Conservation (phyloP, 2,113 vertebrate species). For the Thymallus thymallus region DNA sequence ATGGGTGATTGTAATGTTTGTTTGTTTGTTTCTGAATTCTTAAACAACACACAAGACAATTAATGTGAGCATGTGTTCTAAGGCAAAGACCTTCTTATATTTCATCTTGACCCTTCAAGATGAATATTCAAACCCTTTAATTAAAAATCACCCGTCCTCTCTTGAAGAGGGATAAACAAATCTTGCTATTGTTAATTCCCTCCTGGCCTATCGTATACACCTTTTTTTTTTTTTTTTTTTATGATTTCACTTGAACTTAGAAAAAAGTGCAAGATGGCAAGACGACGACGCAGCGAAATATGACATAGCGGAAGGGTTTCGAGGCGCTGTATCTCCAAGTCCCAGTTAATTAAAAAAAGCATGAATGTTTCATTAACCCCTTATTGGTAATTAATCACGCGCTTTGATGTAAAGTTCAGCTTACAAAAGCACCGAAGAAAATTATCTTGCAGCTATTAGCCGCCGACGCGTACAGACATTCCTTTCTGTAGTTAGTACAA, state of each 20-base stretch:
- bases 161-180: slow-evolving; percentile 70
- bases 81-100: too few species aligned
- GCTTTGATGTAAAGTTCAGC: slow-evolving; percentile 86
- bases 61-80: slow-evolving; percentile 70
- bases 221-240: too few species aligned
- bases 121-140: slow-evolving; percentile 76
- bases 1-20: slow-evolving; percentile 61
- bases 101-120: slow-evolving; percentile 73
- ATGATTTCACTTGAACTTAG: slow-evolving; percentile 71
- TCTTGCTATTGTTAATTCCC: slow-evolving; percentile 70
- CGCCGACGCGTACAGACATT: too few species aligned
- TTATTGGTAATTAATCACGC: slow-evolving; percentile 87
- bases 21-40: slow-evolving; percentile 57
- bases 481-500: slow-evolving; percentile 57
- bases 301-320: slow-evolving; percentile 68
- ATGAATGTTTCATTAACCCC: slow-evolving; percentile 85
- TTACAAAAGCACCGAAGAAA: too few species aligned
- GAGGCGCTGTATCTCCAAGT: slow-evolving; percentile 67
- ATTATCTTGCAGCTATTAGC: too few species aligned
- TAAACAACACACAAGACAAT: slow-evolving; percentile 59
- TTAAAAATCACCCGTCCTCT: slow-evolving; percentile 66
- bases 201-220: slow-evolving; percentile 69
- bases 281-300: slow-evolving; percentile 65
- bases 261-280: slow-evolving; percentile 61
- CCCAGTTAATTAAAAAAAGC: slow-evolving; percentile 81